Evolutionary conservation across 1,140 invertebrate species (phyloP).

Genomic region (Ridgeia piscesae): DNA sequence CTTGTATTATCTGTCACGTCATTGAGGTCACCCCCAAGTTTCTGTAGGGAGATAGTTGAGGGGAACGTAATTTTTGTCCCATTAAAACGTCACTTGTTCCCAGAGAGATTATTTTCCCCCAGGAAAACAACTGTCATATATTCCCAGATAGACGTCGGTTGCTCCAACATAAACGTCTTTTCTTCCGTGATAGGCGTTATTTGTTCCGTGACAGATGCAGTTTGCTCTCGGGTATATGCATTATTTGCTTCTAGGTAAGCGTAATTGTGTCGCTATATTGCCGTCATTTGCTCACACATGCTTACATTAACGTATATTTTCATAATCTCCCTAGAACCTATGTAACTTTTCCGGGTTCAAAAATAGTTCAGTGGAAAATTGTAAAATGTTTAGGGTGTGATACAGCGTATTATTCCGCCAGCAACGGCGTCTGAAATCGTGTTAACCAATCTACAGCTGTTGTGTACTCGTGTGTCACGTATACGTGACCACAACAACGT

Average conservation of each 20-base stretch:
- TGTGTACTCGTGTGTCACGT: too few relatives aligned
- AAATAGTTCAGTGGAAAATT: background rate
- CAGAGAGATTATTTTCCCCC: background rate
- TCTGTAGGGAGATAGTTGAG: too few relatives aligned
- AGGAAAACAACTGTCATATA: too few relatives aligned
- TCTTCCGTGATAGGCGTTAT: background rate
- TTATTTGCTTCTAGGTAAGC: background rate
- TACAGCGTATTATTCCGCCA: background rate
- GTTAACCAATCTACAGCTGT: background rate
- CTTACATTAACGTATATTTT: background rate
- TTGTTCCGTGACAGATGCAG: background rate
- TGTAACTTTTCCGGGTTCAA: background rate
- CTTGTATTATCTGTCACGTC: too few relatives aligned
- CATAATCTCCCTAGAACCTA: background rate
- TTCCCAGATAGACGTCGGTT: background rate
- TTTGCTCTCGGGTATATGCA: background rate
- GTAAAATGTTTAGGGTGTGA: background rate
- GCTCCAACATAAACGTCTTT: background rate
- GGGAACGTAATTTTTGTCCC: background rate
- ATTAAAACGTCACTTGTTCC: background rate
- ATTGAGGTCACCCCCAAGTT: too few relatives aligned
- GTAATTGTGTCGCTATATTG: background rate
- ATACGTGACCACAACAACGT: too few relatives aligned
- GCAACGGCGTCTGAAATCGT: background rate
- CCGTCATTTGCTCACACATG: background rate